Percentiles rank a stretch among this genome's conserved stretches.
Evolutionary conservation across 2,888 invertebrate species (phyloP).

Genomic region (Acrocera orbiculus): DNA sequence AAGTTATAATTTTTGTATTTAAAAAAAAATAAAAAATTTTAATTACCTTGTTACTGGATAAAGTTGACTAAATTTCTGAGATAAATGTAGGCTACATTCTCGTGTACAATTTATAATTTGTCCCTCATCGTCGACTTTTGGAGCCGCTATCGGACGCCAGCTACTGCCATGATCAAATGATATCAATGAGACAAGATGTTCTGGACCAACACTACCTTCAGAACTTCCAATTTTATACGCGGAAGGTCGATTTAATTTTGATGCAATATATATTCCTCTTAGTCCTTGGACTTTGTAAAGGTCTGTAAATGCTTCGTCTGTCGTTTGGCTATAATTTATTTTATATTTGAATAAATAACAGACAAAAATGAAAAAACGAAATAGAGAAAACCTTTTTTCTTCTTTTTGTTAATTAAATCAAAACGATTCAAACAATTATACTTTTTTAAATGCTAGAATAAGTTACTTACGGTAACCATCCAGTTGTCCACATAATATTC

Average conservation of each 20-base stretch:
- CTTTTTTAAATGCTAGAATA: background rate
- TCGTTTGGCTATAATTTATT: constrained; percentile 42
- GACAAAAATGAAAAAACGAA: background rate
- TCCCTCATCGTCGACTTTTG: constrained; percentile 49
- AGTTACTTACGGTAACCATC: constrained; percentile 60
- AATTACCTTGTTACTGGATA: constrained; percentile 49
- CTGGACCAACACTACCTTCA: constrained; percentile 41
- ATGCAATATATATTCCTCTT: constrained; percentile 77
- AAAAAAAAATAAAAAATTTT: background rate
- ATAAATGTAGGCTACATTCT: constrained; percentile 70
- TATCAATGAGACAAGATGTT: constrained; percentile 60
- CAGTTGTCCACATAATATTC: constrained; percentile 59
- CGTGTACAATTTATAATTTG: constrained; percentile 47
- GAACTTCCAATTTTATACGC: constrained; percentile 17
- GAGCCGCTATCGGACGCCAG: constrained; percentile 61
- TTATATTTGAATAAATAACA: too few relatives aligned
- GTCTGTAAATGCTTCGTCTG: constrained; percentile 71
- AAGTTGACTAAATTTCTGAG: constrained; percentile 68
- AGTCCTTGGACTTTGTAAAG: constrained; percentile 75
- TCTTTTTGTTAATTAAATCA: background rate
- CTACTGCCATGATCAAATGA: constrained; percentile 74
- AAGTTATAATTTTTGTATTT: too few relatives aligned
- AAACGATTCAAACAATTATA: background rate
- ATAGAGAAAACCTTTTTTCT: background rate
- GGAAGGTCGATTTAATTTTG: constrained; percentile 42